Percentiles rank a stretch among this genome's conserved stretches.
Conservation (phyloP, 2,797 vertebrate species). For the Benthosema pterotum region DNA sequence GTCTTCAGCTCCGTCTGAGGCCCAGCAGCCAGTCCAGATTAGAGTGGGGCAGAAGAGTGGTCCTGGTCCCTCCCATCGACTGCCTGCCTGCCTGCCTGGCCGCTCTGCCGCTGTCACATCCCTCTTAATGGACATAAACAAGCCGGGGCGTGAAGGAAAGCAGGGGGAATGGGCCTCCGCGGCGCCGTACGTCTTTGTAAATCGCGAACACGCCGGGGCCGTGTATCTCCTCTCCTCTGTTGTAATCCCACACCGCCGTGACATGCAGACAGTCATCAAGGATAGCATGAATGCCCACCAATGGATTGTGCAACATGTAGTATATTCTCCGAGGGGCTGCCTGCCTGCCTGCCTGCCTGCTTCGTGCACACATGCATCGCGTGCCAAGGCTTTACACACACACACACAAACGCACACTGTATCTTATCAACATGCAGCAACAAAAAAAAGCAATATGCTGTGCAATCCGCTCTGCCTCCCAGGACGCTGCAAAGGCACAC, state of each 20-base stretch:
- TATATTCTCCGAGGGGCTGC: too few species aligned
- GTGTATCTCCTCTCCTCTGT: constrained; percentile 37
- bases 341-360: too few species aligned
- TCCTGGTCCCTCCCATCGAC: constrained; percentile 36
- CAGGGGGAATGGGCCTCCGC: constrained; percentile 42
- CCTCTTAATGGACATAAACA: constrained; percentile 64
- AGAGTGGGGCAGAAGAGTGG: constrained; percentile 59
- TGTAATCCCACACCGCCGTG: constrained; percentile 48
- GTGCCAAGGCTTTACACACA: too few species aligned
- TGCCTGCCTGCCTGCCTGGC: constrained; percentile 26
- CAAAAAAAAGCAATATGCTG: not conserved
- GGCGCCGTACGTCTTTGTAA: constrained; percentile 52
- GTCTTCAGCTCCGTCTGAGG: constrained; percentile 56
- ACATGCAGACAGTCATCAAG: too few species aligned
- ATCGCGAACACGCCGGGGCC: constrained; percentile 40
- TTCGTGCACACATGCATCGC: too few species aligned
- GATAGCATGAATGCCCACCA: too few species aligned
- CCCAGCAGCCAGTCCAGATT: constrained; percentile 58
- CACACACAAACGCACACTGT: too few species aligned
- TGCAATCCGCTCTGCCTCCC: constrained; percentile 12
- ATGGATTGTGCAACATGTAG: too few species aligned
- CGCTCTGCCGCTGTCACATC: constrained; percentile 34
- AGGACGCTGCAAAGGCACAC: constrained; percentile 11
- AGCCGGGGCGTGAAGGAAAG: constrained; percentile 33
- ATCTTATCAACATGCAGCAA: not conserved